phyloP scores from a whole-genome alignment of 1,140 invertebrate genomes.

The Ceratina calcarata region DNA sequence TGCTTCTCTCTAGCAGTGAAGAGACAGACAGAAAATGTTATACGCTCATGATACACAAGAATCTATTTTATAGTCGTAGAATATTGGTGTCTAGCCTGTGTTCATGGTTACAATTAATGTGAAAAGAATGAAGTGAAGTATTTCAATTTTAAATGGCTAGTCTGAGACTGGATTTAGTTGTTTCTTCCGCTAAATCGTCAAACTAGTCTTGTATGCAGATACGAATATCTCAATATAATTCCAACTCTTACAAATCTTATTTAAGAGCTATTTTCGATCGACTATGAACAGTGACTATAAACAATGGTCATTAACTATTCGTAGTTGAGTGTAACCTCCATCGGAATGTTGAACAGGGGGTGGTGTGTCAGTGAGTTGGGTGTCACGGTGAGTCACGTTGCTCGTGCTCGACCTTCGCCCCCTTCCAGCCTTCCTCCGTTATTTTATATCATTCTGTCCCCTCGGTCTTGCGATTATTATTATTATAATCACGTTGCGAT shows the following conservation, averaged over 20 bases:
- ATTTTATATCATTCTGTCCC: constrained; percentile 46
- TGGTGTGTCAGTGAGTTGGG: constrained; percentile 24
- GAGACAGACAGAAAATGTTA: no score
- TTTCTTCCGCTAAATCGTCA: no score
- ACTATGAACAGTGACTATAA: neutral
- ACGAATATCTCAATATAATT: neutral
- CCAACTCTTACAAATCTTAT: neutral
- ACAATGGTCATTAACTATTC: neutral
- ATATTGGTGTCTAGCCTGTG: no score
- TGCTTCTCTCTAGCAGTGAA: neutral
- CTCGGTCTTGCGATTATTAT: constrained; percentile 44
- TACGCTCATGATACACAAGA: no score
- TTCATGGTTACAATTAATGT: no score
- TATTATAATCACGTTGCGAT: constrained; percentile 55
- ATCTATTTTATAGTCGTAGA: no score
- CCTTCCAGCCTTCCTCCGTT: constrained; percentile 48
- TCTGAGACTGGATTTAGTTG: no score
- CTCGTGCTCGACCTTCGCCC: constrained; percentile 53
- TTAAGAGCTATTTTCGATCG: neutral
- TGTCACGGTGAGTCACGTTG: constrained; percentile 47
- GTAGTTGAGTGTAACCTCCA: neutral
- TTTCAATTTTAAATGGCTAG: no score
- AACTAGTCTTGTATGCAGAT: no score
- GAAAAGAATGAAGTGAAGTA: no score
- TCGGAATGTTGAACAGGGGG: constrained; percentile 41